Evolutionary conservation across 2,113 vertebrate genomes (phyloP), one percentile per base, ranked within the genome.

Genomic region (Syrmaticus mikado): DNA sequence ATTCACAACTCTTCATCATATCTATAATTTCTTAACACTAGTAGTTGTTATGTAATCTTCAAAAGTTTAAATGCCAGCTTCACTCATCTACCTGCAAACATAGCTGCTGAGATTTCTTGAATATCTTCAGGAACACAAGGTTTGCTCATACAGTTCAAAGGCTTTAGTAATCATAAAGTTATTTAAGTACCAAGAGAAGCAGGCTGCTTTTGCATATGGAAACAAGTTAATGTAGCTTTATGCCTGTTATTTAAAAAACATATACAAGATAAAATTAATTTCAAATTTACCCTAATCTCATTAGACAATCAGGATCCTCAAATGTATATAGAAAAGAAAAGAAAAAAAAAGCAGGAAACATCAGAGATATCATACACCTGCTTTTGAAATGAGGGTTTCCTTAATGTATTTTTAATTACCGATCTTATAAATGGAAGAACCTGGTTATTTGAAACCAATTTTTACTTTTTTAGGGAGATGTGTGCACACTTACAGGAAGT

Each of bases 31-130:
- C 72, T 67, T 66, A 43, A 21, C 40, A 41, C 87, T 90, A 89
- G 21, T 73, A 76, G 21, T 48, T 84, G 48, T 89, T 89, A 82
- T 12, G 43, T 22, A 92, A 89, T 88, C 92, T 93, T 34, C 74
- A 38, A 34, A 53, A 50, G 40, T 84, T 92, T 89, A 90, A 96
- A 94, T 87, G 91, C 67, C 92, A 94, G 28, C 30, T 76, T 89
- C 67, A 30, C 18, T 81, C 66, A 86, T 46, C 48, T 92, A n/a
- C 72, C 45, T 89, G 46, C 62, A 73, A 50, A 53, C 24, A 38
- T 8, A 90, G 11, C 32, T 82, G 24, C 53, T 83, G 55, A 48
- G 41, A 57, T 50, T 67, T 87, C 73, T 91, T 87, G 5, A 65
- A 53, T 70, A 57, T 57, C 14, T 64, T 57, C 55, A 75, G 28